Evolutionary conservation across 2,888 invertebrate genomes (phyloP), one percentile per base, ranked within the genome.

Genomic region (Lycia hirtaria): DNA sequence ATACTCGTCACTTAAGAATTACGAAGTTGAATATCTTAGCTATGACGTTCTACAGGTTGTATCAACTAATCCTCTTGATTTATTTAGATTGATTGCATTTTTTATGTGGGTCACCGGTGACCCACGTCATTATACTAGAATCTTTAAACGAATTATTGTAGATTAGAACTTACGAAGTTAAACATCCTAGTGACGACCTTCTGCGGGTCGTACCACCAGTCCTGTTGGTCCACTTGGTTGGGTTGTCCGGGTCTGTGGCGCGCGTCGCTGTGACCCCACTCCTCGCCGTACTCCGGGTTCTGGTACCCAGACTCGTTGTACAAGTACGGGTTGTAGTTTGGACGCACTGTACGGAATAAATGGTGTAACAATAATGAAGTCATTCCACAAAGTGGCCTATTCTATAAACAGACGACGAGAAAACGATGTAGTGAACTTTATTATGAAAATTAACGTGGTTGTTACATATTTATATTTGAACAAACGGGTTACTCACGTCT

Each of bases 11-110:
- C n/a, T 48, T 45, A 9, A 30, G 3, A 93, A 94, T 93, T 75
- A 94, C 94, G 78, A 97, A 97, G 73, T 94, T 95, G 71, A 96
- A 96, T 78, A 95, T 94, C 66, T 95, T 94, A 47, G 96, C 96
- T 32, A 94, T 87, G 12, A 94, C 92, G 64, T 93, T 92, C 78
- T 88, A 86, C 50, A 69, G 85, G 66, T 92, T 92, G 71, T 88
- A 92, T 86, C 87, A 90, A 24, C 24, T 24, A 1, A 24, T 24
- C n/a, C n/a, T n/a, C n/a, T n/a, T n/a, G n/a, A n/a, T n/a, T n/a
- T n/a, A n/a, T n/a, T n/a, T n/a, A n/a, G n/a, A n/a, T n/a, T n/a
- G n/a, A n/a, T n/a, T n/a, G n/a, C n/a, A n/a, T n/a, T n/a, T n/a
- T n/a, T n/a, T n/a, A n/a, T n/a, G n/a, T n/a, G n/a, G n/a, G n/a